Evolutionary conservation across 2,888 invertebrate genomes (phyloP), one percentile per base, ranked within the genome.

Genomic region (Diplazon laetatorius): DNA sequence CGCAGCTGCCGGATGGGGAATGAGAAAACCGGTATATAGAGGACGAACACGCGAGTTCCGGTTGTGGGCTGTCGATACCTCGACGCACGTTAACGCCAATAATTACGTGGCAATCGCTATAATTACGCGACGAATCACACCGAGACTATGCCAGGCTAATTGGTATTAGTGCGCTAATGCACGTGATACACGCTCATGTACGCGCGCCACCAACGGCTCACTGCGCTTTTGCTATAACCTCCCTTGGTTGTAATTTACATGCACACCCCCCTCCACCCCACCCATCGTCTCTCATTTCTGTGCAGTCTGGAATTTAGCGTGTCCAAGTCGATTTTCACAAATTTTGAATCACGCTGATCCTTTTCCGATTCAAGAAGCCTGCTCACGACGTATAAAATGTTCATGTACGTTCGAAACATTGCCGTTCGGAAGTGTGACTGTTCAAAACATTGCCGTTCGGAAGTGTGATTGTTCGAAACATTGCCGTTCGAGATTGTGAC

Each of bases 91-190:
- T 78, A 78, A 78, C 72, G 77, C 48, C 72, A 68, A 77, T 77
- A 77, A 77, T 77, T 77, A 77, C 77, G 69, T 68, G 73, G 77
- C 77, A 78, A 73, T 78, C 73, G 73, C 69, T 78, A 73, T 78
- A 78, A 74, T 78, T 78, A 71, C 78, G 74, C 78, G 78, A 78
- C 78, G 78, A 74, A 74, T 74, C 78, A 78, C 78, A 75, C 78
- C 75, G 75, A 75, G 75, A 71, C 75, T 75, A 78, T 78, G 66
- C 70, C 55, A 39, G 16, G 42, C 71, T 78, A 78, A 78, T 78
- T 78, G 75, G 75, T 75, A 75, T 78, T 78, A 78, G 78, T 78
- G 78, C 66, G 78, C 66, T 78, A 78, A 78, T 78, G 66, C 75
- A 52, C 75, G 70, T 68, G 66, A 75, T 72, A 78, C 75, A 75